A percentile compares a stretch with the other conserved stretches of the same genome.
Conservation (phyloP, 2,797 vertebrate genomes). For the Sebastes trivittatus region DNA sequence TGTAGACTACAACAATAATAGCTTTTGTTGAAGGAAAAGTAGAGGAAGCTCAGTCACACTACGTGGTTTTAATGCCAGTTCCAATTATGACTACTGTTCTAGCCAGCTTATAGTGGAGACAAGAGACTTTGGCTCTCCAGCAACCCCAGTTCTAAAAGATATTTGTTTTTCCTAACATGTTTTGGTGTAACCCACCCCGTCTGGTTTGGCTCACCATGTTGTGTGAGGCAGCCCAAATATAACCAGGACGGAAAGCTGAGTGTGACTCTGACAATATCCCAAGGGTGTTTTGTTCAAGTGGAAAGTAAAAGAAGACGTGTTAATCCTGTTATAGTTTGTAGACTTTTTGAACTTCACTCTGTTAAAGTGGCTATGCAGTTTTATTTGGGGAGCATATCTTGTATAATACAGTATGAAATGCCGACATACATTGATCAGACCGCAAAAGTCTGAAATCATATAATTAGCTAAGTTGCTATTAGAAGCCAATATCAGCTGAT, state of each 20-base stretch:
- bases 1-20: slow-evolving; percentile 33
- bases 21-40: slow-evolving; percentile 18
- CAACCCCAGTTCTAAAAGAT: neutral
- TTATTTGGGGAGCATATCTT: neutral
- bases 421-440: neutral
- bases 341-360: neutral
- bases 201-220: neutral
- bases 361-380: neutral
- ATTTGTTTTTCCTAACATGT: neutral
- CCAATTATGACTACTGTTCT: slow-evolving; percentile 26
- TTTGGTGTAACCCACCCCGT: neutral
- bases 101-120: slow-evolving; percentile 4
- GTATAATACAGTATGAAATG: neutral
- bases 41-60: slow-evolving; percentile 38
- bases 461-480: neutral
- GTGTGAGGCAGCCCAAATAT: neutral
- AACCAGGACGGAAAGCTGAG: neutral
- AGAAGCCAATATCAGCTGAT: neutral
- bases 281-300: neutral
- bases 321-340: neutral
- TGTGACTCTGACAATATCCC: neutral
- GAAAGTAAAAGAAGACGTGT: neutral
- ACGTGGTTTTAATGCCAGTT: slow-evolving; percentile 35
- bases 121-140: neutral
- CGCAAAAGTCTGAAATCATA: neutral